These are phyloP conservation scores for Sphecodes monilicornis DNA, from an alignment of 2,888 invertebrate genomes.

Conservation along the genomic window DNA sequence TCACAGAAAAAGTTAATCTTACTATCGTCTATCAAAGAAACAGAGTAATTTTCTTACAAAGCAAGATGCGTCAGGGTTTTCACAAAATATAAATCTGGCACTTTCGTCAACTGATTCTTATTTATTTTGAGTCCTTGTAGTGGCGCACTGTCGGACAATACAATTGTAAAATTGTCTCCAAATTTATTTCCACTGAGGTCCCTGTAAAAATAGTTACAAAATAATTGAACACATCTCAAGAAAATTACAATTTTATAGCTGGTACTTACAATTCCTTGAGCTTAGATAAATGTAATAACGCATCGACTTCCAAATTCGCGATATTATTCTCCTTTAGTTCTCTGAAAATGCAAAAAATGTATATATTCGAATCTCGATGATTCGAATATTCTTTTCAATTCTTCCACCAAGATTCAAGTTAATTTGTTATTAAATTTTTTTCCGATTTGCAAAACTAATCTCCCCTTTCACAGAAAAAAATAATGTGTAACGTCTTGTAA, in stretches of 20 bases:
- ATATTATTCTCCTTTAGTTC: constrained; percentile 85
- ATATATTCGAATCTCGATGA: not conserved
- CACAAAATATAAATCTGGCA: constrained; percentile 79
- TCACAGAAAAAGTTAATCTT: constrained; percentile 6
- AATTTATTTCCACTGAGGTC: constrained; percentile 87
- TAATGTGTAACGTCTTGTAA: not conserved
- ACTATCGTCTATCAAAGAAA: too few species aligned
- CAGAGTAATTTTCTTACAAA: constrained; percentile 83
- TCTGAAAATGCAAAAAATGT: constrained; percentile 80
- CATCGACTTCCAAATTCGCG: constrained; percentile 80
- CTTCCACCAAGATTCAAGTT: not conserved
- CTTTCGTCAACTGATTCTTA: constrained; percentile 84
- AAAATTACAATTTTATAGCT: not conserved
- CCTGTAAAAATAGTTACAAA: constrained; percentile 81
- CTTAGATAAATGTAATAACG: constrained; percentile 76
- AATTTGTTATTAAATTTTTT: not conserved
- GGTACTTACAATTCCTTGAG: constrained; percentile 80
- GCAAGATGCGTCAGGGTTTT: constrained; percentile 84
- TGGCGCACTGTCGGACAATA: constrained; percentile 85
- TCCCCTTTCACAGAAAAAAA: not conserved
- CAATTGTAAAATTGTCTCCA: constrained; percentile 84
- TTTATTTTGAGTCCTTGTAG: constrained; percentile 86
- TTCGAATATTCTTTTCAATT: not conserved
- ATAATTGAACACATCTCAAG: not conserved
- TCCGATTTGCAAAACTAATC: not conserved